Evolutionary conservation across 2,888 invertebrate genomes (phyloP).

Genomic region (Tubiluchus corallicola): DNA sequence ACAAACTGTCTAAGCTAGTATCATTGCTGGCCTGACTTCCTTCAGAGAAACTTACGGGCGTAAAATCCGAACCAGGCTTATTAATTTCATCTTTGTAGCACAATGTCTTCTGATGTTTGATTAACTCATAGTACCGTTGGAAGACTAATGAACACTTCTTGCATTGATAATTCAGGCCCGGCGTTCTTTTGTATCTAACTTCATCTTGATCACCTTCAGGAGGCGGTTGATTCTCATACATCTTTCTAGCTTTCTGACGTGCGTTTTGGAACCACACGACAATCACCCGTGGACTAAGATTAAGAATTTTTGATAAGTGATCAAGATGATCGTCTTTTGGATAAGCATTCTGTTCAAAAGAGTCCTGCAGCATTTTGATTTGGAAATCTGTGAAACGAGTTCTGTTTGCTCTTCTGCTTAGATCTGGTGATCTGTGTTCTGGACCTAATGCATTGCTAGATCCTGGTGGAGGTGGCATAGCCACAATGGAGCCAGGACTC

Average conservation of each 20-base stretch:
- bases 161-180: constrained; percentile 92
- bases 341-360: constrained; percentile 98
- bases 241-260: constrained; percentile 90
- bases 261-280: constrained; percentile 99
- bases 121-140: constrained; percentile 93
- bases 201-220: constrained; percentile 48
- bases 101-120: constrained; percentile 93
- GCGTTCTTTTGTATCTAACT: constrained; percentile 66
- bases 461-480: constrained; percentile 5
- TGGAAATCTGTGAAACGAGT: constrained; percentile 99
- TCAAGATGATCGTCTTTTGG: constrained; percentile 99
- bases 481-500: neutral
- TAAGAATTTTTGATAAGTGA: constrained; percentile 81
- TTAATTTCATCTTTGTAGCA: constrained; percentile 46
- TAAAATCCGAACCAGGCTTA: too few species aligned
- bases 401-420: constrained; percentile 80
- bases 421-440: neutral
- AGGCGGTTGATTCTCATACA: constrained; percentile 94
- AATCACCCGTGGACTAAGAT: constrained; percentile 88
- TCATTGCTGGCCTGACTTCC: neutral
- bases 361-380: constrained; percentile 94
- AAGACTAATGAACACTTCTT: constrained; percentile 94
- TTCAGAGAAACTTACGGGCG: neutral
- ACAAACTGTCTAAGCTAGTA: too few species aligned
- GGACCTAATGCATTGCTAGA: too few species aligned